Conservation (phyloP, 2,113 vertebrate species). For the Nothobranchius kuhntae region DNA sequence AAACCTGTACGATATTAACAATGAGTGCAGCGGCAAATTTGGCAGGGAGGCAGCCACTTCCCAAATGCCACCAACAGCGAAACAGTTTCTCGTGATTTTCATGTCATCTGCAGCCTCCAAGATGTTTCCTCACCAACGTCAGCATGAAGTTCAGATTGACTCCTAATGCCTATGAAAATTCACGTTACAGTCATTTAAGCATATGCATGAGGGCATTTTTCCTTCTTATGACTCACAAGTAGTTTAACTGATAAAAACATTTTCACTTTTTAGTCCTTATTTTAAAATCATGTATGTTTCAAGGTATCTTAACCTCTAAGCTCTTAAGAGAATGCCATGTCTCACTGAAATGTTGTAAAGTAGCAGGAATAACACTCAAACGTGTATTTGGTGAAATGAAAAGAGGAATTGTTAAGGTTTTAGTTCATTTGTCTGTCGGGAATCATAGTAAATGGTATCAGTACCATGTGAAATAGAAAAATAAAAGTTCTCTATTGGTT, state of each 20-base stretch:
- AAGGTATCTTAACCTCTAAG: too few relatives aligned
- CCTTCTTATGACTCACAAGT: not conserved
- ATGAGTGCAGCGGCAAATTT: conserved; percentile 67
- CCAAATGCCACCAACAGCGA: conserved; percentile 53
- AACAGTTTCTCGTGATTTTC: conserved; percentile 39
- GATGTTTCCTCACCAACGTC: conserved; percentile 4
- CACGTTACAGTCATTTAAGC: not conserved
- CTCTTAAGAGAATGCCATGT: too few relatives aligned
- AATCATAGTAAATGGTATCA: too few relatives aligned
- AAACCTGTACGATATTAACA: conserved; percentile 70
- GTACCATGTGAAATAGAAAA: too few relatives aligned
- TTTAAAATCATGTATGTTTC: not conserved
- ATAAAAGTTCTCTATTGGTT: too few relatives aligned
- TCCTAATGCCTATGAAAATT: not conserved
- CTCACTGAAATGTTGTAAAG: too few relatives aligned
- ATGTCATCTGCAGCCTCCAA: conserved; percentile 5
- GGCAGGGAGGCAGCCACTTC: conserved; percentile 38
- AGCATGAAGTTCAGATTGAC: conserved; percentile 3
- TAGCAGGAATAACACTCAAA: too few relatives aligned
- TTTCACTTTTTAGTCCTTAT: not conserved
- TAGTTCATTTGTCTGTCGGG: too few relatives aligned
- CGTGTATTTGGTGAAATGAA: too few relatives aligned
- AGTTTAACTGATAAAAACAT: not conserved
- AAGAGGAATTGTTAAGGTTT: too few relatives aligned
- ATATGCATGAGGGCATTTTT: not conserved